These are phyloP conservation scores for Probosciger aterrimus DNA, from an alignment of 2,113 vertebrate genomes.

Conservation along the genomic window DNA sequence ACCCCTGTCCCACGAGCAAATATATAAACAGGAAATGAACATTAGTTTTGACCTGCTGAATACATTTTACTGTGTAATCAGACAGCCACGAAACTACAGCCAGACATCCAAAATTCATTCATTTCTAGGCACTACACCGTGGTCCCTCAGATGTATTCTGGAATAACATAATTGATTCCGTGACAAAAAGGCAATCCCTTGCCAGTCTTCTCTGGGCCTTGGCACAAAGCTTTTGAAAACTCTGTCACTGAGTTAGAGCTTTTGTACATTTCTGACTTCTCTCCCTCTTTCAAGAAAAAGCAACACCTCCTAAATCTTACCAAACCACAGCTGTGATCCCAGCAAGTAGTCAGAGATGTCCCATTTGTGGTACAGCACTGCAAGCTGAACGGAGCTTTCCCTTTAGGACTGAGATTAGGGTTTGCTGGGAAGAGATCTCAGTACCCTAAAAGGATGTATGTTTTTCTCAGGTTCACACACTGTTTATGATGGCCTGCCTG, in stretches of 20 bases:
- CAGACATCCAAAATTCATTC: neutral
- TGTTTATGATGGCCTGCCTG: conserved; percentile 4
- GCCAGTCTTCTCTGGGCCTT: neutral
- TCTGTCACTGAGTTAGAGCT: neutral
- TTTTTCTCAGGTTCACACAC: neutral
- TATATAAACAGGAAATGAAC: neutral
- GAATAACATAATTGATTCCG: neutral
- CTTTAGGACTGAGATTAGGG: neutral
- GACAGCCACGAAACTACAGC: neutral
- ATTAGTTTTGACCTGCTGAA: neutral
- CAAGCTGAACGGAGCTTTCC: neutral
- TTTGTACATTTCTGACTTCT: neutral
- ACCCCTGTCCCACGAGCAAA: neutral
- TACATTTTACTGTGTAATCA: neutral
- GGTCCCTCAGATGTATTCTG: accelerated
- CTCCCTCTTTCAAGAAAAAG: neutral
- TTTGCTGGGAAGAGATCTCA: neutral
- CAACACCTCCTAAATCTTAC: neutral
- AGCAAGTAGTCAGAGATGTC: neutral
- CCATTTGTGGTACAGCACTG: neutral
- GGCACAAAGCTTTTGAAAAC: neutral
- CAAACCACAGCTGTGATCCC: neutral
- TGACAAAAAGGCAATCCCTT: neutral
- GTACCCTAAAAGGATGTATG: neutral
- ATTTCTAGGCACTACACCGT: accelerated